phyloP scores from a whole-genome alignment of 2,797 vertebrate species.

The Todus mexicanus region DNA sequence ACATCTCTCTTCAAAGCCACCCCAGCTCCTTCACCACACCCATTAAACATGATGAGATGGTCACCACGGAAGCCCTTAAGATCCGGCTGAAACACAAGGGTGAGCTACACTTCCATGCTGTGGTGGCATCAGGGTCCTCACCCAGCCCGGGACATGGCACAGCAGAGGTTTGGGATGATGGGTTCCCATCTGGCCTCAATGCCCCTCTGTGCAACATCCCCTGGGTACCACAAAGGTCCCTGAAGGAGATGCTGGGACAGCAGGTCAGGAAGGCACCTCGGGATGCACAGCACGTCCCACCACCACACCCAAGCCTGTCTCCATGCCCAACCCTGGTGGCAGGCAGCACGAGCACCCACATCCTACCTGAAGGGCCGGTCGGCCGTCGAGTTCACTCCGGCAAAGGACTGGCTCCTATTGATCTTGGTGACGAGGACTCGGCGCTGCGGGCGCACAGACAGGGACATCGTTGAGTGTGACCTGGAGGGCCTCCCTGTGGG shows the following conservation, averaged over 20 bases:
- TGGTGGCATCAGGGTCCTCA: neutral
- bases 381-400: slow-evolving; percentile 88
- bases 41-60: neutral
- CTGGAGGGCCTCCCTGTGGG: slow-evolving; percentile 86
- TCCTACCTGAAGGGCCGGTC: slow-evolving; percentile 88
- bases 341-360: neutral
- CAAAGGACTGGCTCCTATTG: slow-evolving; percentile 97
- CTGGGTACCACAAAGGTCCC: neutral
- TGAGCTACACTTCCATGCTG: neutral
- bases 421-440: slow-evolving; percentile 83
- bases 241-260: neutral
- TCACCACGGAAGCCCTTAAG: neutral
- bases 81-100: neutral
- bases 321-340: neutral
- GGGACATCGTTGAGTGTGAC: slow-evolving; percentile 92
- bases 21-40: neutral
- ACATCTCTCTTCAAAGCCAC: neutral
- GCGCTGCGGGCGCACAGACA: slow-evolving; percentile 88
- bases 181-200: neutral
- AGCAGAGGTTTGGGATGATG: neutral
- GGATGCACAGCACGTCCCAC: neutral
- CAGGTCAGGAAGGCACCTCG: neutral
- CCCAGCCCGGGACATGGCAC: neutral
- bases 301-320: neutral
- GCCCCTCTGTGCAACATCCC: neutral